phyloP scores from a whole-genome alignment of 2,797 vertebrate species.

The Glyptemys insculpta region DNA sequence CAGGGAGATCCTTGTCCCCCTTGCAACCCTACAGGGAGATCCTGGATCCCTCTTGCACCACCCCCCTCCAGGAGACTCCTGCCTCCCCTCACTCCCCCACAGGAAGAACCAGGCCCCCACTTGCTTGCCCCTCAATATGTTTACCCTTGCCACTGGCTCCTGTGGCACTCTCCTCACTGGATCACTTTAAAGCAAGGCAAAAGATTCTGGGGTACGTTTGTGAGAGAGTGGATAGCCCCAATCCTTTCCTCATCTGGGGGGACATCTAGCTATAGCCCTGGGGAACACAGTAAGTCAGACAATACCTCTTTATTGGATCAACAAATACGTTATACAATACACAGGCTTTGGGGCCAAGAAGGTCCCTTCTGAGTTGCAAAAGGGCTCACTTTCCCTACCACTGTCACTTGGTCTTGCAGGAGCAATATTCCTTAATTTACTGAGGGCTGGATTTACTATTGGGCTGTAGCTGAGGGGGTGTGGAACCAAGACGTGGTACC shows the following conservation, averaged over 20 bases:
- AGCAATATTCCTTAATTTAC: not conserved
- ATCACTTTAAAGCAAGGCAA: not conserved
- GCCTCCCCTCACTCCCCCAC: not conserved
- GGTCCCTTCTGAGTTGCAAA: not conserved
- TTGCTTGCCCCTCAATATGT: not conserved
- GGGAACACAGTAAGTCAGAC: not conserved
- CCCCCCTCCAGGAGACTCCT: not conserved
- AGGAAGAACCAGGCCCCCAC: not conserved
- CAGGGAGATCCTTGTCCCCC: not conserved
- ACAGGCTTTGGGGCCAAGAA: not conserved
- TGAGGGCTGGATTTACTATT: not conserved
- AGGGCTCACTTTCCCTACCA: not conserved
- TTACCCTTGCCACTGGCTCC: not conserved
- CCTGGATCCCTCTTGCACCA: not conserved
- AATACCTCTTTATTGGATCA: not conserved
- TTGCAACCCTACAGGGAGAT: not conserved
- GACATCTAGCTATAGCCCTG: not conserved
- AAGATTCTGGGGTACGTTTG: not conserved
- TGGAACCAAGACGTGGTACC: not conserved
- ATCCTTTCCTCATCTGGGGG: not conserved
- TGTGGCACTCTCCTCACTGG: not conserved
- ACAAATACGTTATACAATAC: not conserved
- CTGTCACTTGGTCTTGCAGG: not conserved
- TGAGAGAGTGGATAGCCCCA: not conserved
- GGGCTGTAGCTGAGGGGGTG: not conserved